Percentiles rank a stretch among this genome's conserved stretches.
phyloP scores from a whole-genome alignment of 2,113 vertebrate genomes.

The Bufo bufo region DNA sequence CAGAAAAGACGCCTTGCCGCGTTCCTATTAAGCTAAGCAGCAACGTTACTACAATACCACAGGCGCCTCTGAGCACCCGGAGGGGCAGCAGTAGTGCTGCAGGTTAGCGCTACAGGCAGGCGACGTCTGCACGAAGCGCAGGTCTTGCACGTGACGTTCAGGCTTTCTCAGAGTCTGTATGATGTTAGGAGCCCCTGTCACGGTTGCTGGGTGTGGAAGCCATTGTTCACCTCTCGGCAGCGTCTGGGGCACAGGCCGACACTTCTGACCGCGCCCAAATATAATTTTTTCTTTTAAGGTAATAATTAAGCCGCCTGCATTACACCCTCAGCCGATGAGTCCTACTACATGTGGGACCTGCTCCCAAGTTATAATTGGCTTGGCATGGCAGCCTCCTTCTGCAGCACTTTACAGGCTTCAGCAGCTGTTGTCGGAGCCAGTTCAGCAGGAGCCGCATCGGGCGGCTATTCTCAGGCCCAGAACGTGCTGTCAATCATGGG shows the following conservation, averaged over 20 bases:
- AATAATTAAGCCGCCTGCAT: constrained; percentile 12
- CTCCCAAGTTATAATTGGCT: constrained; percentile 13
- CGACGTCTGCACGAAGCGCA: neutral
- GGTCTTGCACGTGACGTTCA: neutral
- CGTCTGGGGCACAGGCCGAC: constrained; percentile 65
- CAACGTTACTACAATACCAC: too few relatives aligned
- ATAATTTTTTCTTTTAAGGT: constrained; percentile 9
- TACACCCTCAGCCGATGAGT: neutral
- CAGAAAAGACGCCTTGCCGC: too few relatives aligned
- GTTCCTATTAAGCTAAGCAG: too few relatives aligned
- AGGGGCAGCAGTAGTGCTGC: too few relatives aligned
- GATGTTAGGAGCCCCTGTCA: neutral
- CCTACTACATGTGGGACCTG: neutral
- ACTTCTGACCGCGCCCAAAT: constrained; percentile 65
- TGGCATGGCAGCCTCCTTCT: neutral
- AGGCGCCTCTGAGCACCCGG: too few relatives aligned
- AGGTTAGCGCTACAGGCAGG: too few relatives aligned
- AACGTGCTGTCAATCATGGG: constrained; percentile 43
- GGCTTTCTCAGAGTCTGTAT: neutral
- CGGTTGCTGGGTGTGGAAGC: constrained; percentile 61
- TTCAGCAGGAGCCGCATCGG: neutral
- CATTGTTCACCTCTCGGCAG: constrained; percentile 65
- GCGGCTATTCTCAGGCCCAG: constrained; percentile 29
- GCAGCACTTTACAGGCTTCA: constrained; percentile 28
- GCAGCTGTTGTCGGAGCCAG: constrained; percentile 42